Evolutionary conservation across 2,888 invertebrate genomes (phyloP).

Genomic region (Ophion slaviceki): DNA sequence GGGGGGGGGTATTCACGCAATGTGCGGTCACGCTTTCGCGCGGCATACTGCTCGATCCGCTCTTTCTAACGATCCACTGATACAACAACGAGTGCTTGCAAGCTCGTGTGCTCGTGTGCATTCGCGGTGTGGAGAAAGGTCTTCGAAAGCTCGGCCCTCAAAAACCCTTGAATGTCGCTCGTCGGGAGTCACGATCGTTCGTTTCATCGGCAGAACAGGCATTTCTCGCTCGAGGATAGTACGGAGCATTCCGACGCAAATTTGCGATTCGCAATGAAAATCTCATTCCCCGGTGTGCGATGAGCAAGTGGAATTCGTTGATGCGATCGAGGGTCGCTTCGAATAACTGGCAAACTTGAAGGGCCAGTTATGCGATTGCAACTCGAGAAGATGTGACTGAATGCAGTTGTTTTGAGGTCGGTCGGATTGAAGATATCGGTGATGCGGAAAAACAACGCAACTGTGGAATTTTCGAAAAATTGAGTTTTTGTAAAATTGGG

Average conservation of each 20-base stretch:
- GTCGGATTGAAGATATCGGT: too few relatives aligned
- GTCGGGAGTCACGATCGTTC: constrained; percentile 56
- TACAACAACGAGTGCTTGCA: neutral
- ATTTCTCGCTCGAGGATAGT: constrained; percentile 55
- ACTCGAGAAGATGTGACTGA: too few relatives aligned
- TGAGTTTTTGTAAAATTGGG: too few relatives aligned
- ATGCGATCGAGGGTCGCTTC: neutral
- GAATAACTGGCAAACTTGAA: too few relatives aligned
- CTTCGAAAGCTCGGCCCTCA: constrained; percentile 1
- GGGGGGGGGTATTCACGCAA: constrained; percentile 44
- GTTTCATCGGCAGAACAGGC: constrained; percentile 64
- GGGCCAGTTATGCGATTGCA: too few relatives aligned
- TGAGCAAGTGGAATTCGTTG: neutral
- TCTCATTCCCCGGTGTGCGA: neutral
- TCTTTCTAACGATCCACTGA: constrained; percentile 38
- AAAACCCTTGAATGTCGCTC: constrained; percentile 38
- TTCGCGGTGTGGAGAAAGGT: constrained; percentile 25
- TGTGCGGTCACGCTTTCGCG: constrained; percentile 49
- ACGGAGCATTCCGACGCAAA: neutral
- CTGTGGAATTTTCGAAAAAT: too few relatives aligned
- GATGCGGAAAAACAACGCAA: too few relatives aligned
- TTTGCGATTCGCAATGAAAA: neutral
- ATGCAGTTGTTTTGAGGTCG: too few relatives aligned
- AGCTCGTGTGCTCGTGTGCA: constrained; percentile 15
- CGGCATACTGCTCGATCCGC: constrained; percentile 47